Percentiles rank a stretch among this genome's conserved stretches.
Evolutionary conservation across 2,113 vertebrate genomes (phyloP).

Genomic region (Gavia stellata): DNA sequence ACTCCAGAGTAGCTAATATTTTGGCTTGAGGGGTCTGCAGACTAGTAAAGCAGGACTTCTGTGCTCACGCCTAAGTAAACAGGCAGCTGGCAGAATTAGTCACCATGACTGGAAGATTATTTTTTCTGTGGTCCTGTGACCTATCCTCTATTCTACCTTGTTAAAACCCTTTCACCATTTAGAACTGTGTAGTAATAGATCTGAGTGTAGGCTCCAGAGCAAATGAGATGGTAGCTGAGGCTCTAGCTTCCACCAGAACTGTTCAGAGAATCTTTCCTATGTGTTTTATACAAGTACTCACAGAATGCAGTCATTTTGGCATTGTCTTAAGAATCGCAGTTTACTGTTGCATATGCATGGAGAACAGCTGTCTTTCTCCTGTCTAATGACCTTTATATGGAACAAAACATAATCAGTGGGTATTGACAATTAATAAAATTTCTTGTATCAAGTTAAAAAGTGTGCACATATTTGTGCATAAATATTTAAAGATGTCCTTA

Average conservation of each 20-base stretch:
- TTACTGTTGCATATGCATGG: background rate
- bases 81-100: background rate
- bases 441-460: background rate
- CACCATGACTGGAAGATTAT: background rate
- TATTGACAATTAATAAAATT: slow-evolving; percentile 23
- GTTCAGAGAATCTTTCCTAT: background rate
- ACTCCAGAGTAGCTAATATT: background rate
- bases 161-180: background rate
- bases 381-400: background rate
- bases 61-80: background rate
- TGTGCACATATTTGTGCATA: background rate
- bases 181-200: background rate
- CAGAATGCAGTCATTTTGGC: background rate
- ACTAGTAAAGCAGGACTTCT: background rate
- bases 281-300: background rate
- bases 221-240: background rate
- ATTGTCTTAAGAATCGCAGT: background rate
- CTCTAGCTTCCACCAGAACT: background rate
- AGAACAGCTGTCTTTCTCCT: background rate
- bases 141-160: background rate
- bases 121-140: background rate
- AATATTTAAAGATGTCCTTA: background rate
- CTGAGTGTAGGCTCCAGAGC: background rate
- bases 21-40: background rate
- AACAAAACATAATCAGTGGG: background rate